Evolutionary conservation across 2,113 vertebrate genomes (phyloP).

Genomic region (Bettongia penicillata): DNA sequence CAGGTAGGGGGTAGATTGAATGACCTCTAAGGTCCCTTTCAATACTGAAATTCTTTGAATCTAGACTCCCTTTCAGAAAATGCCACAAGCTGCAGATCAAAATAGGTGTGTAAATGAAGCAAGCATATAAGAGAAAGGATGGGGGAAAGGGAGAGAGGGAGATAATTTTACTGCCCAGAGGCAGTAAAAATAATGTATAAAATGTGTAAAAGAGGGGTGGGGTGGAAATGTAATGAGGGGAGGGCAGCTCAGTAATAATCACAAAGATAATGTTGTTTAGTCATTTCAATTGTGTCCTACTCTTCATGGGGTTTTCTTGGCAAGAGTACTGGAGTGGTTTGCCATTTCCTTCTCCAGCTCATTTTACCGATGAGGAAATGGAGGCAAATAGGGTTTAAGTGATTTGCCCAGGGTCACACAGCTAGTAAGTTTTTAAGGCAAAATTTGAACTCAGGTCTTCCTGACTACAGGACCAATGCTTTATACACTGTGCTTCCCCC

Average conservation of each 20-base stretch:
- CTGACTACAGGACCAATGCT: neutral
- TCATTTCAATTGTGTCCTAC: no score
- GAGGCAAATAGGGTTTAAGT: neutral
- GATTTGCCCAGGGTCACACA: neutral
- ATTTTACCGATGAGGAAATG: neutral
- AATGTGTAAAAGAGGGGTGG: neutral
- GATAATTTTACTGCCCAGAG: slow-evolving; percentile 12
- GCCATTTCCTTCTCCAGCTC: neutral
- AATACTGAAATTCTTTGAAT: slow-evolving; percentile 7
- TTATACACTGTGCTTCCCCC: neutral
- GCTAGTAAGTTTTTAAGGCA: neutral
- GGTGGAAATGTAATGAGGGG: neutral
- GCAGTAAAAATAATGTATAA: slow-evolving; percentile 11
- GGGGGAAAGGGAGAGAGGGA: neutral
- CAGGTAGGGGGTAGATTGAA: neutral
- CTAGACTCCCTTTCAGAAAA: slow-evolving; percentile 12
- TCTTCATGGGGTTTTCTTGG: no score
- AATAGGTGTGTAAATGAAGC: neutral
- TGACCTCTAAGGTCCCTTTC: neutral
- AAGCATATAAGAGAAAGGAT: neutral
- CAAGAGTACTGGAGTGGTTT: neutral
- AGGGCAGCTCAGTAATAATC: neutral
- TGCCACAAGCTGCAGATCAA: slow-evolving; percentile 18
- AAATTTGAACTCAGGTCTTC: neutral
- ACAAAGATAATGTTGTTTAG: neutral